These are phyloP conservation scores for Meliscaeva auricollis DNA, from an alignment of 2,888 invertebrate species.

Conservation along the genomic window DNA sequence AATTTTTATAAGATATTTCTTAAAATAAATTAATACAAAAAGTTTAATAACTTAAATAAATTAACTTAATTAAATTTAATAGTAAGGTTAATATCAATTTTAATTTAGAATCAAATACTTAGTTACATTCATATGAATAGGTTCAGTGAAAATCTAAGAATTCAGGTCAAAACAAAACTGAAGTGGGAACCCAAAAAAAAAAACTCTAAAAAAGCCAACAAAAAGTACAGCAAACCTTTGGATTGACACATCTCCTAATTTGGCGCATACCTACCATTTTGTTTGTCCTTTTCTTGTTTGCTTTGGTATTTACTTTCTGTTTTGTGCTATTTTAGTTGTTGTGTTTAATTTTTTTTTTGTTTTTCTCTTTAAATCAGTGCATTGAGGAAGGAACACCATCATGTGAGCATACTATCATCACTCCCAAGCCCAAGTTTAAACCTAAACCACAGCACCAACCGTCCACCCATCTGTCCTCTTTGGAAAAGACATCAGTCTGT, in stretches of 20 bases:
- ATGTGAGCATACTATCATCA: conserved; percentile 31
- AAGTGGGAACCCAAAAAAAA: conserved; percentile 18
- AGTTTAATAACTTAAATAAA: no score
- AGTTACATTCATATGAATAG: not conserved
- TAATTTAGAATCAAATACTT: no score
- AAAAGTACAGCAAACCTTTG: conserved; percentile 7
- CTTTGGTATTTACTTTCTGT: conserved; percentile 31
- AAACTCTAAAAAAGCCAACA: conserved; percentile 38
- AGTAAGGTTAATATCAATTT: no score
- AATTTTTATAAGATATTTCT: no score
- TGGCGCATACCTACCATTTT: conserved; percentile 51
- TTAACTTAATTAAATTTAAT: no score
- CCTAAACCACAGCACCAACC: not conserved
- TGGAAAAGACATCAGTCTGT: conserved; percentile 54
- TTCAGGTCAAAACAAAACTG: conserved; percentile 42
- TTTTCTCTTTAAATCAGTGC: conserved; percentile 18
- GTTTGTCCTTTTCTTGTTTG: not conserved
- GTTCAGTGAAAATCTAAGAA: conserved; percentile 55
- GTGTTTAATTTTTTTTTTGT: conserved; percentile 2
- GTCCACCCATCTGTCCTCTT: conserved; percentile 8
- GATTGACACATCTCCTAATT: conserved; percentile 69
- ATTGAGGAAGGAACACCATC: conserved; percentile 28
- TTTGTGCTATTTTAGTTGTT: conserved; percentile 24
- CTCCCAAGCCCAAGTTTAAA: not conserved
- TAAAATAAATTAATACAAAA: no score